Evolutionary conservation across 2,113 vertebrate species (phyloP), one percentile per base, ranked within the genome.

Genomic region (Oncorhynchus masou): DNA sequence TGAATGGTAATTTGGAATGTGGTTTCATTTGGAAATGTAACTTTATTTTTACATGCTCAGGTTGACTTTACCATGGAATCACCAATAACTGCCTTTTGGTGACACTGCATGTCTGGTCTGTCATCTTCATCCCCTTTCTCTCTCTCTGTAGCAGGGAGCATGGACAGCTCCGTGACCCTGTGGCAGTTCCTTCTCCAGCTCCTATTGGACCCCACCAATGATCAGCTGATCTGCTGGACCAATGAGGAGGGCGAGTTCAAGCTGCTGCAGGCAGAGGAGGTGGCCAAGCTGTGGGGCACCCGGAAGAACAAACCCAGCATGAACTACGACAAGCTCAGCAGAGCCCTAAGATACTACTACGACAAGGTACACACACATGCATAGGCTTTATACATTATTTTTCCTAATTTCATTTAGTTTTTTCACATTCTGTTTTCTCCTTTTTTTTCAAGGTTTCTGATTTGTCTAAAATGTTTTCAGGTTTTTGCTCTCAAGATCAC

Each of bases 121-220:
- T 9, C 19, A 16, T 22, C n/a, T 22, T 60, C 59, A 5, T 60
- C 19, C 59, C 15, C 51, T 57, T 15, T n/a, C 59, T 39, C 39
- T 45, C 9, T 45, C 39, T 45, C 51, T 54, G 13, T 54, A 54
- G 51, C 5, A 4, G 51, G 51, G 16, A 54, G 51, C 51, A 99
- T 99, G 97, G 97, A 99, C 95, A 98, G 95, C 93, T 95, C 97
- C 74, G 95, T 99, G 90, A 99, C 97, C 75, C 91, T 99, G 89
- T 99, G 97, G 97, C 97, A 99, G 95, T 99, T 99, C 91, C 96
- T 99, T 77, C 96, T 99, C 76, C 96, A 99, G 89, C 96, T 99
- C 79, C 93, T 99, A 3, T 91, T 97, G 90, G 96, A 99, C 83
- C 92, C 96, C 84, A 95, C 89, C 86, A 95, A 98, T 29, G 94